These are phyloP conservation scores for Epinephelus cyanopodus DNA, from an alignment of 2,113 vertebrate genomes.

Conservation along the genomic window DNA sequence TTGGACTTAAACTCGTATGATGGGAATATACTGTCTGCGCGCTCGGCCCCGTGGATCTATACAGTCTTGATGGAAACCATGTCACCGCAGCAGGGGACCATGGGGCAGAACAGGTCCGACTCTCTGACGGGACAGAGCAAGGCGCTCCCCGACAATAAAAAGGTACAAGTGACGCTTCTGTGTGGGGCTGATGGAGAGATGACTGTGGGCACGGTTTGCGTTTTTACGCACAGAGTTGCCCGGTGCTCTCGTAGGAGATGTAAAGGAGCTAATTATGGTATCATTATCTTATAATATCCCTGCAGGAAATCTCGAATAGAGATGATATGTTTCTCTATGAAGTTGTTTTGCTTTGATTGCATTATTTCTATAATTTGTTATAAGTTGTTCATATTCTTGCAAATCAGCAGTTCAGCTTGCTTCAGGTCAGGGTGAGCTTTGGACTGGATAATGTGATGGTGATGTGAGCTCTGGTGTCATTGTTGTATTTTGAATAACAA, in stretches of 20 bases:
- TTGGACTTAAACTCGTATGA: conserved; percentile 45
- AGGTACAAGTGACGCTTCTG: conserved; percentile 60
- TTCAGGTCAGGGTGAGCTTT: neutral
- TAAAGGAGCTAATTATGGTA: no score
- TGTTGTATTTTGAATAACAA: neutral
- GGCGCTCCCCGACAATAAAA: conserved; percentile 68
- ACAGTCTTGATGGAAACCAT: conserved; percentile 80
- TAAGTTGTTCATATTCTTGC: neutral
- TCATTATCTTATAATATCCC: no score
- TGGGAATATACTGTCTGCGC: conserved; percentile 67
- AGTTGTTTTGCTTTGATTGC: neutral
- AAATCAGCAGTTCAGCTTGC: neutral
- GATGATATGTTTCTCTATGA: neutral
- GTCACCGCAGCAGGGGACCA: conserved; percentile 79
- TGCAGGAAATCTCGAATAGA: neutral
- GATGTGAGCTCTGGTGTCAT: neutral
- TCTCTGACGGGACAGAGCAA: conserved; percentile 72
- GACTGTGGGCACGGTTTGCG: neutral
- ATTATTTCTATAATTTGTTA: neutral
- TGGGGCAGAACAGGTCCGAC: conserved; percentile 77
- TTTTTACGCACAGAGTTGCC: conserved; percentile 1
- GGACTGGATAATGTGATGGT: neutral
- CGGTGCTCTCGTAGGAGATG: neutral
- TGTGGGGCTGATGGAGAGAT: neutral
- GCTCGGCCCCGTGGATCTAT: conserved; percentile 61